A percentile compares a stretch with the other conserved stretches of the same genome.
phyloP scores from a whole-genome alignment of 2,113 vertebrate genomes.

The Madoqua kirkii region DNA sequence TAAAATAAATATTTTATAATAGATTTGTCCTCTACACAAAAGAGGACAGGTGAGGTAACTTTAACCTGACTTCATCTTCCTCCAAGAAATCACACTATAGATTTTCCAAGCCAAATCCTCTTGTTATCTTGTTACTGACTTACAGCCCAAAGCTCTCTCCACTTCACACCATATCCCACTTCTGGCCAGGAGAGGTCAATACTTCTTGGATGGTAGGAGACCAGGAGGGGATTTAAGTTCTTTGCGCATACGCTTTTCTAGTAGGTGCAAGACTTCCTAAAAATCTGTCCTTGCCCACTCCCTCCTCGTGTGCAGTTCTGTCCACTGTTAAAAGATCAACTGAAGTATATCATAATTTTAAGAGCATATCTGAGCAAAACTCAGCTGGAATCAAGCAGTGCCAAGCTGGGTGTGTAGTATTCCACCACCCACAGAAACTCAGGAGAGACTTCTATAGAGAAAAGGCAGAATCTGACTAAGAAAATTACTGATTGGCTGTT shows the following conservation, averaged over 20 bases:
- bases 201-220: not conserved
- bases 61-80: not conserved
- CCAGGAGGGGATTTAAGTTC: not conserved
- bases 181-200: not conserved
- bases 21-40: not conserved
- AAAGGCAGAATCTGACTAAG: not conserved
- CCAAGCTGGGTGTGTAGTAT: not conserved
- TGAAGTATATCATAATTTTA: not conserved
- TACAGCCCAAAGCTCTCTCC: not conserved
- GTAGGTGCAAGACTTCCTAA: not conserved
- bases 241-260: not conserved
- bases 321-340: not conserved
- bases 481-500: not conserved
- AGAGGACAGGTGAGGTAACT: not conserved
- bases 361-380: not conserved
- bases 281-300: not conserved
- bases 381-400: not conserved
- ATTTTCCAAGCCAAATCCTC: not conserved
- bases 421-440: not conserved
- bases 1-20: not conserved
- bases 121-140: not conserved
- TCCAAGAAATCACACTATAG: not conserved
- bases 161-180: rapidly evolving
- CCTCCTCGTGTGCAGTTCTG: not conserved
- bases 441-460: not conserved